Conservation (phyloP, 1,140 invertebrate species). For the Leptoteleia sp. region DNA sequence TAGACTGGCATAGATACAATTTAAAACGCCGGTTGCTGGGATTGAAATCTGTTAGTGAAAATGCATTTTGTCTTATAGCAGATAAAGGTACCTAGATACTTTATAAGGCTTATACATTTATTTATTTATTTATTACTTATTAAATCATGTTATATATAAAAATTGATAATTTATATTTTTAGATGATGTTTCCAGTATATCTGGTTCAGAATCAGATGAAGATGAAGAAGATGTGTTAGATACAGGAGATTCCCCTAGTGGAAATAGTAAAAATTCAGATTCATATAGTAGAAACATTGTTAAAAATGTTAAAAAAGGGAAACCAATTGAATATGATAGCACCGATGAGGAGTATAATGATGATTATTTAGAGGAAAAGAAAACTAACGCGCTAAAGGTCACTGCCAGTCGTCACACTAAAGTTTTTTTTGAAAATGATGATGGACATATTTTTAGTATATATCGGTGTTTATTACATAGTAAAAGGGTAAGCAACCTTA, state of each 20-base stretch:
- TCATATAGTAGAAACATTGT: conserved; percentile 33
- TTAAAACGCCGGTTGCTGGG: conserved; percentile 85
- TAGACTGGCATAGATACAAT: conserved; percentile 89
- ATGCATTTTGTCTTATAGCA: conserved; percentile 80
- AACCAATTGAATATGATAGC: conserved; percentile 69
- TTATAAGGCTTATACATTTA: background rate
- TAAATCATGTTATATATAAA: background rate
- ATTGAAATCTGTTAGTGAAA: conserved; percentile 82
- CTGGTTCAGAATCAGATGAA: conserved; percentile 86
- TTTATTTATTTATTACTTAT: too few species aligned
- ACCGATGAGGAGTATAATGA: conserved; percentile 71
- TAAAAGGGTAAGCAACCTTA: conserved; percentile 84
- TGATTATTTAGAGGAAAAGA: conserved; percentile 66
- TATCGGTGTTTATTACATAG: conserved; percentile 86
- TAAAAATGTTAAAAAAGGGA: conserved; percentile 64
- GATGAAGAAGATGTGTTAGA: conserved; percentile 82
- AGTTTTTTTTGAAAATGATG: conserved; percentile 86
- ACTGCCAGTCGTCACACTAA: conserved; percentile 85
- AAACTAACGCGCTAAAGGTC: conserved; percentile 76
- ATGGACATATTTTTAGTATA: conserved; percentile 86
- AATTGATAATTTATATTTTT: conserved; percentile 7
- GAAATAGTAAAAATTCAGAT: conserved; percentile 57
- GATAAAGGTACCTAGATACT: conserved; percentile 78
- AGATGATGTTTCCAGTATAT: conserved; percentile 90
- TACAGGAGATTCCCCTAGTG: conserved; percentile 66